Conservation (phyloP, 2,888 invertebrate species). For the Stenodema calcarata region DNA sequence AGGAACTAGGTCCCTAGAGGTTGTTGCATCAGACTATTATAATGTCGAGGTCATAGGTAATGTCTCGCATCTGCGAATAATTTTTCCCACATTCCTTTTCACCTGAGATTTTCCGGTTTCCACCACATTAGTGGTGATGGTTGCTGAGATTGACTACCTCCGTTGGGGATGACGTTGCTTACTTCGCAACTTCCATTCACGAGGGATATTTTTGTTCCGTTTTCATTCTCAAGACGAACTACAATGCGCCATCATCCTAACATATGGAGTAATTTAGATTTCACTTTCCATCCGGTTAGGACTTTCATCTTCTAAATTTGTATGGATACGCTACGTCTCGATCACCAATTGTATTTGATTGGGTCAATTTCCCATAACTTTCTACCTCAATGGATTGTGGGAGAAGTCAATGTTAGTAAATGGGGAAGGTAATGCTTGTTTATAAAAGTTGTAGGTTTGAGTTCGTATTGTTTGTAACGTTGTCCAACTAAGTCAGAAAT, state of each 20-base stretch:
- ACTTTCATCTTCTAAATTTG: no score
- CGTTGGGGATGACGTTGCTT: not conserved
- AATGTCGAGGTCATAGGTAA: not conserved
- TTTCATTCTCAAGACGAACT: not conserved
- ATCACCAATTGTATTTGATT: no score
- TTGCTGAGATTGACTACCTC: not conserved
- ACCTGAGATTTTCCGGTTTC: not conserved
- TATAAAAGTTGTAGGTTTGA: no score
- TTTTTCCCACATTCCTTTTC: not conserved
- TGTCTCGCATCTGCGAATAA: not conserved
- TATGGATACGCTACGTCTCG: no score
- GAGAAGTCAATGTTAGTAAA: no score
- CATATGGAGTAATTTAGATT: not conserved
- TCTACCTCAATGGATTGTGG: no score
- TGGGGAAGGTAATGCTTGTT: no score
- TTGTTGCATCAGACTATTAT: not conserved
- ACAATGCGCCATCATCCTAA: not conserved
- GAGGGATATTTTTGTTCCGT: not conserved
- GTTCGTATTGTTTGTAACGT: no score
- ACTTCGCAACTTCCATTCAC: not conserved
- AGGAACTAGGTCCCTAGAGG: not conserved
- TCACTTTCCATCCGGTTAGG: not conserved
- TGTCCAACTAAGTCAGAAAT: no score
- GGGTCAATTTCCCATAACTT: no score
- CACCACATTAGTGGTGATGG: not conserved